A percentile compares a stretch with the other conserved stretches of the same genome.
Conservation (phyloP, 2,113 vertebrate species). For the Plectropomus leopardus region DNA sequence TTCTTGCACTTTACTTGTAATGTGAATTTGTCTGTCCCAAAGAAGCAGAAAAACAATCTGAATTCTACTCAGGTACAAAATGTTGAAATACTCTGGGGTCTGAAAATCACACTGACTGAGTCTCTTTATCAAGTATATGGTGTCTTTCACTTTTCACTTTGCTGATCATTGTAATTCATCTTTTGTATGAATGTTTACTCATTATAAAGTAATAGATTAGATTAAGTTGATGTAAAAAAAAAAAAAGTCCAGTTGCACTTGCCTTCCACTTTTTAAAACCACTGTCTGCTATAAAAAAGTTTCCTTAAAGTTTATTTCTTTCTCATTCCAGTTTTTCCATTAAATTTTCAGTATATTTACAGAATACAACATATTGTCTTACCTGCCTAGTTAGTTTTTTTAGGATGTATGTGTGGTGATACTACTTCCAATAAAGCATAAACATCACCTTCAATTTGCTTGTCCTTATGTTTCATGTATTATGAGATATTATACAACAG, state of each 20-base stretch:
- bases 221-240: no score
- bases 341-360: background rate
- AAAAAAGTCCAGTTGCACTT: conserved; percentile 10
- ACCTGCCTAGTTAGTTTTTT: background rate
- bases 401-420: background rate
- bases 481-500: background rate
- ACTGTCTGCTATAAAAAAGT: background rate
- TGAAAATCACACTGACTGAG: background rate
- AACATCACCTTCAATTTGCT: background rate
- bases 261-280: background rate
- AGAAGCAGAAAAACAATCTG: background rate
- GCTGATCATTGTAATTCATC: background rate
- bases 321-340: conserved; percentile 6
- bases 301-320: background rate
- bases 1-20: conserved; percentile 44
- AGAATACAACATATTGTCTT: background rate
- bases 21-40: conserved; percentile 35
- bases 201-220: no score
- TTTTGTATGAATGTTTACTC: background rate
- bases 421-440: conserved; percentile 2
- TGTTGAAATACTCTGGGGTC: background rate
- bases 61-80: conserved; percentile 66
- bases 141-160: background rate
- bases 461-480: background rate
- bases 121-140: background rate